phyloP scores from a whole-genome alignment of 2,888 invertebrate species.

The Galeruca laticollis region DNA sequence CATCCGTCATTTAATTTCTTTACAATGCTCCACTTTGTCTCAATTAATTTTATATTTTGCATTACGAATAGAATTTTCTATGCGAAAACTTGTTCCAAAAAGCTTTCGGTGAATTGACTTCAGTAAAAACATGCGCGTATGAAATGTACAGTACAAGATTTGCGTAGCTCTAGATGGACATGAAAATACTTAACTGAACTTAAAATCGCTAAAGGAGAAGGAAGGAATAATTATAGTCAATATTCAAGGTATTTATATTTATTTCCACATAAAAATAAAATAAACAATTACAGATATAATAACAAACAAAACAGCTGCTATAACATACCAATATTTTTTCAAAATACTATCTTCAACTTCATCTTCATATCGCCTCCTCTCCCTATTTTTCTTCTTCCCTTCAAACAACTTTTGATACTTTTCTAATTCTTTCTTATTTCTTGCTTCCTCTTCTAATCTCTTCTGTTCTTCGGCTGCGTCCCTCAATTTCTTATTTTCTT shows the following conservation, averaged over 20 bases:
- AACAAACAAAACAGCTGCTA: slow-evolving; percentile 22
- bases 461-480: slow-evolving; percentile 71
- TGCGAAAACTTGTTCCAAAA: too few species aligned
- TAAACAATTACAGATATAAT: slow-evolving; percentile 27
- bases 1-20: too few species aligned
- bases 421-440: slow-evolving; percentile 79
- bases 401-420: slow-evolving; percentile 81
- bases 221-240: background rate
- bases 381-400: slow-evolving; percentile 73
- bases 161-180: too few species aligned
- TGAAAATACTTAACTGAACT: too few species aligned
- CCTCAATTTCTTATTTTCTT: slow-evolving; percentile 69
- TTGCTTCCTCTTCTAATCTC: slow-evolving; percentile 74
- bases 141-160: too few species aligned
- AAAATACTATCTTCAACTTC: slow-evolving; percentile 60
- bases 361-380: slow-evolving; percentile 66
- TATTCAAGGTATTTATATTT: background rate
- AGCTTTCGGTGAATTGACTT: too few species aligned
- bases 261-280: slow-evolving; percentile 16
- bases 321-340: slow-evolving; percentile 65
- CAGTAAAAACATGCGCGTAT: too few species aligned
- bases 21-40: too few species aligned
- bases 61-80: too few species aligned
- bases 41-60: too few species aligned
- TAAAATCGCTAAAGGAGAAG: too few species aligned